Evolutionary conservation across 2,888 invertebrate species (phyloP).

Genomic region (Entomobrya proxima): DNA sequence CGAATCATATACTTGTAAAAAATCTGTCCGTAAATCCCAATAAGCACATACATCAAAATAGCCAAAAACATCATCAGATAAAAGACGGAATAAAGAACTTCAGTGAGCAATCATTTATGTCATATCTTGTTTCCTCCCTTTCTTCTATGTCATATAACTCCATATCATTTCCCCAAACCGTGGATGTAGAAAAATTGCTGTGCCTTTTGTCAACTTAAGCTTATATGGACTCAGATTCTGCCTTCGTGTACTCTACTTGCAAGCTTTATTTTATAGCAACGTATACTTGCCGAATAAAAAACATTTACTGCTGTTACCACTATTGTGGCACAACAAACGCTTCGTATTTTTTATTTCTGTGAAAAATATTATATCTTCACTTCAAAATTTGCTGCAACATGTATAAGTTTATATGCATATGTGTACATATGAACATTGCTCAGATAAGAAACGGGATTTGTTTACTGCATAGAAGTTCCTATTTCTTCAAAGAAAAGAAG

Average conservation of each 20-base stretch:
- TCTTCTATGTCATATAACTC: conserved; percentile 44
- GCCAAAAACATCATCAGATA: conserved; percentile 35
- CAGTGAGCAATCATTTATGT: conserved; percentile 64
- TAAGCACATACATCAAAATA: conserved; percentile 44
- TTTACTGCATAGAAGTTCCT: neutral
- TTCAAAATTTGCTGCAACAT: neutral
- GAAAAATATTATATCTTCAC: neutral
- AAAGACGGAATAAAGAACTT: conserved; percentile 41
- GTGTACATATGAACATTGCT: neutral
- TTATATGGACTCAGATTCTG: conserved; percentile 35
- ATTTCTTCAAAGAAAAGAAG: conserved; percentile 22
- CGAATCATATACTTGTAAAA: conserved; percentile 18
- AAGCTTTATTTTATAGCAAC: conserved; percentile 17
- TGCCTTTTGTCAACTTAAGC: conserved; percentile 59
- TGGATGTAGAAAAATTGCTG: conserved; percentile 24
- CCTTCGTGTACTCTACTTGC: neutral
- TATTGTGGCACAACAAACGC: neutral
- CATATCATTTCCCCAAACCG: conserved; percentile 54
- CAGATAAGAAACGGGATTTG: conserved; percentile 26
- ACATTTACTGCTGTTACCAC: conserved; percentile 12
- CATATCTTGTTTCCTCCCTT: conserved; percentile 65
- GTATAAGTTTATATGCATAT: neutral
- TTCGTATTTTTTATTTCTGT: neutral
- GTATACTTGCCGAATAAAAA: conserved; percentile 1
- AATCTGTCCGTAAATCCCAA: conserved; percentile 31